Conservation (phyloP, 2,888 invertebrate genomes). For the Silvanus unidentatus region DNA sequence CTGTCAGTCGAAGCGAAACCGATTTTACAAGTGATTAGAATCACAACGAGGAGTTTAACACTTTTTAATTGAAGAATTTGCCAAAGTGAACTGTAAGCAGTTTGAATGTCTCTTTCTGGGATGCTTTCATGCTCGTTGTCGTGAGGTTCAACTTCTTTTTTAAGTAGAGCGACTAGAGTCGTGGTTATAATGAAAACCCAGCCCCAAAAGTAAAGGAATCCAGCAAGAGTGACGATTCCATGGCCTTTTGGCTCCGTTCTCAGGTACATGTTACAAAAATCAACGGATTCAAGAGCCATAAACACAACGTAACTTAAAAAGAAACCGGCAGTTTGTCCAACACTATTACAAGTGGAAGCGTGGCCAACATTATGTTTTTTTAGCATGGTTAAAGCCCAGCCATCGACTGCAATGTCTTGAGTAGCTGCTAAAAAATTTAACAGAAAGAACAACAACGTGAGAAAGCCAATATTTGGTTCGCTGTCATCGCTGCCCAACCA, state of each 20-base stretch:
- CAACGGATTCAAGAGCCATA: slow-evolving; percentile 89
- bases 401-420: slow-evolving; percentile 99
- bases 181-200: slow-evolving; percentile 85
- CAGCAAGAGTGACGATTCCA: slow-evolving; percentile 52
- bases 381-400: slow-evolving; percentile 99
- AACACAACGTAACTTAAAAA: slow-evolving; percentile 96
- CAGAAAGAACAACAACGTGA: slow-evolving; percentile 83
- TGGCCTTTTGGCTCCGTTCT: slow-evolving; percentile 62
- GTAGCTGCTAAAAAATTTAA: slow-evolving; percentile 97
- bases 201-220: slow-evolving; percentile 94
- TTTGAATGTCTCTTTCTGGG: slow-evolving; percentile 50
- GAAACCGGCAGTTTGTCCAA: slow-evolving; percentile 97
- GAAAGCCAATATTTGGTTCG: slow-evolving; percentile 64
- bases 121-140: slow-evolving; percentile 44
- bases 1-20: slow-evolving; percentile 95
- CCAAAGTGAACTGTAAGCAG: slow-evolving; percentile 78
- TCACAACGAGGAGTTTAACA: slow-evolving; percentile 69
- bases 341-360: slow-evolving; percentile 97
- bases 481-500: slow-evolving; percentile 60
- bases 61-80: slow-evolving; percentile 79
- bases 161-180: slow-evolving; percentile 82
- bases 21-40: slow-evolving; percentile 84
- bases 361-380: slow-evolving; percentile 94
- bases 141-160: slow-evolving; percentile 62
- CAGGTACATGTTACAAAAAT: slow-evolving; percentile 92